Conservation (phyloP, 64 coral and sea anemone genomes). For the Dendronephthya gigantea region DNA sequence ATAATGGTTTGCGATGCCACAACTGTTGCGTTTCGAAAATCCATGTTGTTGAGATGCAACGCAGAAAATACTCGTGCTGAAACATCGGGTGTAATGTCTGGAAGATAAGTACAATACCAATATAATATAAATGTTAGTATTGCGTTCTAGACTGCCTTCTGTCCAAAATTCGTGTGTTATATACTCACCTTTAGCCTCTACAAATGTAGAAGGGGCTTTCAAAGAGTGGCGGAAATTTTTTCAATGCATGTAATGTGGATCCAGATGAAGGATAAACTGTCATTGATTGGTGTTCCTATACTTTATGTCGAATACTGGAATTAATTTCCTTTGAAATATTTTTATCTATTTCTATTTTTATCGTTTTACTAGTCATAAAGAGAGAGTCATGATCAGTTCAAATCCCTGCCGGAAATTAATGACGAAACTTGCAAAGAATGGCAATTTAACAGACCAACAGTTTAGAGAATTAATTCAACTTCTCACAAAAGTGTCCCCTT, state of each 20-base stretch:
- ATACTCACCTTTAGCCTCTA: too few relatives aligned
- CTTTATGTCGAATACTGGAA: too few relatives aligned
- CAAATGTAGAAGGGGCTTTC: too few relatives aligned
- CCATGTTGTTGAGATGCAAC: not conserved
- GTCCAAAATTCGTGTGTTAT: too few relatives aligned
- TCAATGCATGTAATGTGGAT: too few relatives aligned
- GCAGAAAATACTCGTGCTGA: not conserved
- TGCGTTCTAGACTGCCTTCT: not conserved
- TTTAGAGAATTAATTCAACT: not conserved
- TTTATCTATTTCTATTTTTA: not conserved
- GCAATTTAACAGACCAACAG: not conserved
- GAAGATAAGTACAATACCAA: not conserved
- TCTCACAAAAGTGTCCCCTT: not conserved
- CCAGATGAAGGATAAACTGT: too few relatives aligned
- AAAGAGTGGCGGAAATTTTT: too few relatives aligned
- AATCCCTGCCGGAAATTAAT: not conserved
- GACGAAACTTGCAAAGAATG: not conserved
- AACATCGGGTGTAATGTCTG: not conserved
- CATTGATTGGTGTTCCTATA: not conserved
- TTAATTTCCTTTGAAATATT: too few relatives aligned
- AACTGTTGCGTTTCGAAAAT: not conserved
- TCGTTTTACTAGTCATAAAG: not conserved
- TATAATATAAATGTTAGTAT: not conserved
- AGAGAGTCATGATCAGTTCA: not conserved
- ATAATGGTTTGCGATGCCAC: not conserved